These are phyloP conservation scores for Cavia aperea DNA, from an alignment of 2,113 vertebrate genomes.

Conservation along the genomic window DNA sequence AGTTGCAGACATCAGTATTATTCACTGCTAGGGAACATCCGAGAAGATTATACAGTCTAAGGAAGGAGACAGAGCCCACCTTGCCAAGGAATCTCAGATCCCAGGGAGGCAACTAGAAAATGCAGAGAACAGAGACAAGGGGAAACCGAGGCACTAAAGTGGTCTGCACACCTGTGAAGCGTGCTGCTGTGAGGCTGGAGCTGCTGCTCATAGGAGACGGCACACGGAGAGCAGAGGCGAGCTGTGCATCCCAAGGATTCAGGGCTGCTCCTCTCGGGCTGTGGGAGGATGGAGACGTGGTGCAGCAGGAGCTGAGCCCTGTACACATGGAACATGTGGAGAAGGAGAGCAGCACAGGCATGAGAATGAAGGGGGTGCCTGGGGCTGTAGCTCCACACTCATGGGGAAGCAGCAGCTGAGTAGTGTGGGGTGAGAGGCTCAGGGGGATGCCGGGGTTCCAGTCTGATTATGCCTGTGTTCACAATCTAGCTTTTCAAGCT, in stretches of 20 bases:
- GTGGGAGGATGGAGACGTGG: not conserved
- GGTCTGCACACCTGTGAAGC: not conserved
- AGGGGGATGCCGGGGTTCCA: not conserved
- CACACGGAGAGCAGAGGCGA: too few species aligned
- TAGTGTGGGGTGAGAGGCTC: rapidly evolving
- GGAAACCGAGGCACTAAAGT: not conserved
- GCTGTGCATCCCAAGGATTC: not conserved
- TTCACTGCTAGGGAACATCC: not conserved
- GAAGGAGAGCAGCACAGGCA: not conserved
- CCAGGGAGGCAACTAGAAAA: not conserved
- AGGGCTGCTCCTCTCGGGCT: not conserved
- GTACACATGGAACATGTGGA: not conserved
- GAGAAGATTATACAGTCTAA: not conserved
- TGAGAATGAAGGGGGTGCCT: not conserved
- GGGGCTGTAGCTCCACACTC: not conserved
- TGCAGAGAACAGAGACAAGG: too few species aligned
- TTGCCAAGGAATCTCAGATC: not conserved
- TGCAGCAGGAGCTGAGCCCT: not conserved
- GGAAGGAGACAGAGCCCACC: not conserved
- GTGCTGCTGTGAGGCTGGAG: too few species aligned
- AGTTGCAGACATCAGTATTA: not conserved
- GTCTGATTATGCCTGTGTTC: not conserved
- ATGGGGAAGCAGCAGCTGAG: not conserved
- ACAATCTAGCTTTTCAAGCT: not conserved
- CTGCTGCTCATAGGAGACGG: not conserved